phyloP scores from a whole-genome alignment of 2,888 invertebrate genomes.

The Latrodectus hesperus region DNA sequence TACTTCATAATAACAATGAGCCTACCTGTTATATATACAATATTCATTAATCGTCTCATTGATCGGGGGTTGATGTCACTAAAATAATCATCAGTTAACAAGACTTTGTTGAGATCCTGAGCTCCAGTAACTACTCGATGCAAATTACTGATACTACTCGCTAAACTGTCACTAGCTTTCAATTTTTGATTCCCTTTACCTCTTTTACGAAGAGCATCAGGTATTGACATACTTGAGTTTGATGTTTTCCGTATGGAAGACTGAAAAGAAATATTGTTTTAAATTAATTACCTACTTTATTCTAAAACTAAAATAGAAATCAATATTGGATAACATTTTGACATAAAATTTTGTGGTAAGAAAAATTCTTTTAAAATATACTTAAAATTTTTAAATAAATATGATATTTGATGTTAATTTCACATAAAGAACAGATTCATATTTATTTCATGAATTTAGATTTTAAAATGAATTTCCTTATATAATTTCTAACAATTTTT shows the following conservation, averaged over 20 bases:
- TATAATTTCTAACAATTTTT: too few species aligned
- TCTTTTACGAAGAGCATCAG: conserved; percentile 70
- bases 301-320: too few species aligned
- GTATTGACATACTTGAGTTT: conserved; percentile 71
- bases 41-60: conserved; percentile 96
- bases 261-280: conserved; percentile 40
- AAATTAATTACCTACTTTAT: background rate
- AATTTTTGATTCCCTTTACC: conserved; percentile 72
- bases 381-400: too few species aligned
- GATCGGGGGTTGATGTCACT: conserved; percentile 98
- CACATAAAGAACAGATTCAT: too few species aligned
- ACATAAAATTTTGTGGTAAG: too few species aligned
- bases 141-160: conserved; percentile 92
- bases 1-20: too few species aligned
- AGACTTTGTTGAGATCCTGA: conserved; percentile 85
- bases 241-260: conserved; percentile 69
- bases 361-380: too few species aligned
- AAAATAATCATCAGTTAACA: conserved; percentile 98
- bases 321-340: too few species aligned
- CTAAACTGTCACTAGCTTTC: conserved; percentile 85
- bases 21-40: conserved; percentile 93
- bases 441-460: too few species aligned
- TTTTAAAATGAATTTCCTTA: too few species aligned
- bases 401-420: too few species aligned
- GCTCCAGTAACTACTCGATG: conserved; percentile 81